These are phyloP conservation scores for Sycobia sp. DNA, from an alignment of 1,140 invertebrate species.

Conservation along the genomic window DNA sequence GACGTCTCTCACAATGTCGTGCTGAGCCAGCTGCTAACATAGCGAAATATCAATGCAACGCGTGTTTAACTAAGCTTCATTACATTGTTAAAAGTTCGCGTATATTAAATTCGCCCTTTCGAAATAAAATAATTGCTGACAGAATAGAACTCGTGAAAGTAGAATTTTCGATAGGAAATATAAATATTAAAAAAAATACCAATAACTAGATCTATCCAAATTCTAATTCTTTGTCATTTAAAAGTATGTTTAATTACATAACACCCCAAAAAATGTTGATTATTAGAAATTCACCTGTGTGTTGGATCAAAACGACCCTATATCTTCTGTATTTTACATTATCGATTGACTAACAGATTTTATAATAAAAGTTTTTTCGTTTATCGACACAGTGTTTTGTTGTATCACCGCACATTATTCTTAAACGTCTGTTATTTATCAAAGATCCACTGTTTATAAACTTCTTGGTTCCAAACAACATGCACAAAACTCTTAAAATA, in stretches of 20 bases:
- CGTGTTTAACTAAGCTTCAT: constrained; percentile 14
- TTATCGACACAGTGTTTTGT: background rate
- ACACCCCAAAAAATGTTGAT: background rate
- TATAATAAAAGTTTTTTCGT: background rate
- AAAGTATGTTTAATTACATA: background rate
- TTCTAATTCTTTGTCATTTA: too few relatives aligned
- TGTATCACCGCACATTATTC: constrained; percentile 3
- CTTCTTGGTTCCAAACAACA: too few relatives aligned
- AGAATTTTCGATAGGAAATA: too few relatives aligned
- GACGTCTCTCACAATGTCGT: constrained; percentile 26
- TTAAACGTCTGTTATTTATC: too few relatives aligned
- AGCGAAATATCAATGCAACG: background rate
- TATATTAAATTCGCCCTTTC: too few relatives aligned
- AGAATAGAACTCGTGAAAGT: background rate
- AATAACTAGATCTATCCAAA: too few relatives aligned
- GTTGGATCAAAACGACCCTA: background rate
- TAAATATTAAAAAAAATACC: too few relatives aligned
- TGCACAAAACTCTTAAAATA: background rate
- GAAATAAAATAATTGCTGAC: background rate
- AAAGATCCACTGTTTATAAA: too few relatives aligned
- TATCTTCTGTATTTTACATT: background rate
- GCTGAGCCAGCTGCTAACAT: constrained; percentile 23
- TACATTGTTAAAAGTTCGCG: too few relatives aligned
- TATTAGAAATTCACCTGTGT: constrained; percentile 20
- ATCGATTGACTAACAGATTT: background rate